Evolutionary conservation across 2,113 vertebrate species (phyloP).

Genomic region (Chaenogobius annularis): DNA sequence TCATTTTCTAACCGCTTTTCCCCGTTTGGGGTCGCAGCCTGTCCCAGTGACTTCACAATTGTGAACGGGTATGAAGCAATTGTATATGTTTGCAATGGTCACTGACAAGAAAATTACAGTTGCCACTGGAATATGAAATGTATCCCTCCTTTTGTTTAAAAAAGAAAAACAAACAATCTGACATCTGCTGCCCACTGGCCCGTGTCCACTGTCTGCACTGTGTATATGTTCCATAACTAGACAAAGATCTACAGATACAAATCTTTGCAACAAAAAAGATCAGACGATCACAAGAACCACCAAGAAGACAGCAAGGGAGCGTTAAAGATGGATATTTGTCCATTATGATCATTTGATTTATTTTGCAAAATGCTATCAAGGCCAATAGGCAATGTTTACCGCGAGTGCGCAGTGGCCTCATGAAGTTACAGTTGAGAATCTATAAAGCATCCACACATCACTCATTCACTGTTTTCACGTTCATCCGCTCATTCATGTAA

Average conservation of each 20-base stretch:
- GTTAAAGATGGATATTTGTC: neutral
- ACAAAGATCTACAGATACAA: too few relatives aligned
- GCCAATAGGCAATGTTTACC: too few relatives aligned
- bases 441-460: neutral
- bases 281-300: neutral
- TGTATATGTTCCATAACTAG: neutral
- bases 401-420: neutral
- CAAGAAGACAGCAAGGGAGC: neutral
- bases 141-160: neutral
- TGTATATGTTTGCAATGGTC: neutral
- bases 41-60: too few relatives aligned
- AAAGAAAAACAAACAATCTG: too few relatives aligned
- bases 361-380: neutral
- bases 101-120: neutral
- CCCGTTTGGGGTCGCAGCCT: too few relatives aligned
- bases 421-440: neutral
- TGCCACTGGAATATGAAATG: neutral
- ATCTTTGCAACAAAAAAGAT: neutral
- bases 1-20: too few relatives aligned
- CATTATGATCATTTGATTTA: neutral
- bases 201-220: neutral
- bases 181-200: neutral
- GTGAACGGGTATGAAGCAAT: too few relatives aligned
- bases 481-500: constrained; percentile 40
- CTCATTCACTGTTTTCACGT: constrained; percentile 6